These are phyloP conservation scores for Peromyscus eremicus DNA, from an alignment of 2,797 vertebrate genomes.

Conservation along the genomic window DNA sequence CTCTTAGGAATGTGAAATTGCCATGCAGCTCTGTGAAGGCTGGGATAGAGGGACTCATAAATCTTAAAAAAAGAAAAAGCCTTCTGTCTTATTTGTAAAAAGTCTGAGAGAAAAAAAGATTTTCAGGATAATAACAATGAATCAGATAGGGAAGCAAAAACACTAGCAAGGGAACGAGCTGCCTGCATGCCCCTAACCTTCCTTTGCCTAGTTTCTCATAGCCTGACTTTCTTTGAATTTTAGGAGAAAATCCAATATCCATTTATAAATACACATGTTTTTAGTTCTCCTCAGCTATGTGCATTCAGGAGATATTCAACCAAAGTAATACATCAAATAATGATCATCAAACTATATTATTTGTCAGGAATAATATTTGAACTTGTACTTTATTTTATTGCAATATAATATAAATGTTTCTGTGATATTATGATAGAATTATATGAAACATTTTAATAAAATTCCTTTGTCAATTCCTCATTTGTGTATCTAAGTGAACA, in stretches of 20 bases:
- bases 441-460: conserved; percentile 8
- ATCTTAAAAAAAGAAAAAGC: conserved; percentile 43
- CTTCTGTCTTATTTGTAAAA: conserved; percentile 68
- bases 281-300: neutral
- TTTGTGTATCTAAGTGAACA: neutral
- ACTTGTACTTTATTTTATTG: conserved; percentile 31
- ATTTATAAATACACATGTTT: conserved; percentile 5
- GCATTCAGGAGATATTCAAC: conserved; percentile 29
- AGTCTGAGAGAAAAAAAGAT: conserved; percentile 47
- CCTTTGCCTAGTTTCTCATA: neutral
- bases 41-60: conserved; percentile 46
- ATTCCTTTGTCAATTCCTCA: neutral
- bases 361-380: conserved; percentile 34
- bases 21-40: conserved; percentile 33
- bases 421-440: neutral
- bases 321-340: conserved; percentile 46
- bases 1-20: conserved; percentile 64
- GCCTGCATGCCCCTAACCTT: neutral
- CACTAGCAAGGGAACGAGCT: conserved; percentile 18
- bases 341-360: neutral
- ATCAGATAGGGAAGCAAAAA: conserved; percentile 39
- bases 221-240: conserved; percentile 24
- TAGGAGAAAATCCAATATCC: conserved; percentile 26
- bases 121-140: conserved; percentile 55
- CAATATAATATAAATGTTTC: neutral